phyloP scores from a whole-genome alignment of 2,113 vertebrate species.

The Engystomops pustulosus region DNA sequence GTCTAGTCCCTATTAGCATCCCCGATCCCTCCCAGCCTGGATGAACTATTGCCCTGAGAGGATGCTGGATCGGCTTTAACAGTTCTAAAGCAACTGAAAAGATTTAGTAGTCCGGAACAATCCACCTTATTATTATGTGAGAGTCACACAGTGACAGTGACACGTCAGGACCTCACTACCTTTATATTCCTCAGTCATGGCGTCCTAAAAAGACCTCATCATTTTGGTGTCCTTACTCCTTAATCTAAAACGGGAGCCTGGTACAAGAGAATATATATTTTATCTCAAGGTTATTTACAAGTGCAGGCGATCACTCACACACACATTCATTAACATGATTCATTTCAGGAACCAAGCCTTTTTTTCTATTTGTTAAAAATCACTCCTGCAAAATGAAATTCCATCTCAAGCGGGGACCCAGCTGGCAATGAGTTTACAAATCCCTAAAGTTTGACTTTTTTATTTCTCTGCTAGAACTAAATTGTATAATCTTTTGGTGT shows the following conservation, averaged over 20 bases:
- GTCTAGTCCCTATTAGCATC: background rate
- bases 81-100: background rate
- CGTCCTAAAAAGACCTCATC: constrained; percentile 36
- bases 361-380: constrained; percentile 49
- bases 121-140: constrained; percentile 5
- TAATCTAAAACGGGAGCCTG: constrained; percentile 21
- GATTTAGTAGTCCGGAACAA: background rate
- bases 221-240: background rate
- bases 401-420: constrained; percentile 41
- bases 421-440: constrained; percentile 50
- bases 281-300: constrained; percentile 57
- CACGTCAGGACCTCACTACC: constrained; percentile 23
- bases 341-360: constrained; percentile 40
- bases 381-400: constrained; percentile 50
- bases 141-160: constrained; percentile 15
- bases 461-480: constrained; percentile 42
- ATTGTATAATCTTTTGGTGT: constrained; percentile 38
- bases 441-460: constrained; percentile 55
- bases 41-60: constrained; percentile 30
- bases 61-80: background rate
- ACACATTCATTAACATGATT: constrained; percentile 53
- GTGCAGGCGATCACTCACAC: constrained; percentile 31
- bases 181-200: constrained; percentile 26
- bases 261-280: constrained; percentile 46
- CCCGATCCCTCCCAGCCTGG: background rate